phyloP scores from a whole-genome alignment of 2,888 invertebrate genomes.

The Tanypteryx hageni region DNA sequence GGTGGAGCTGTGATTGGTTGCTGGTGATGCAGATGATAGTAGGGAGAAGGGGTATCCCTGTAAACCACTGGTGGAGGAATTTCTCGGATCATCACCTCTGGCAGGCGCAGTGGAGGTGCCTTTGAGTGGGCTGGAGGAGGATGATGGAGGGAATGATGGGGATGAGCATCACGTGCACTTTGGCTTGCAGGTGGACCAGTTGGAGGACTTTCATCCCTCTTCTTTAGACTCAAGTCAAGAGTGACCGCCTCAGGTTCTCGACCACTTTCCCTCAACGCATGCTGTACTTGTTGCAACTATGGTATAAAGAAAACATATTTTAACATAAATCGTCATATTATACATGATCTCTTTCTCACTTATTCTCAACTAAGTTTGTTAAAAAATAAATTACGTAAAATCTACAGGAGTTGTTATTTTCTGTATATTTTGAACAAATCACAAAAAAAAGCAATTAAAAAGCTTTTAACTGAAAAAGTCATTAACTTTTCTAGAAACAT shows the following conservation, averaged over 20 bases:
- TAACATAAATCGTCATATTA: no score
- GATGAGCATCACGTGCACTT: conserved; percentile 48
- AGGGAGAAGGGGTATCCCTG: conserved; percentile 6
- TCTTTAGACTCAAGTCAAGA: conserved; percentile 87
- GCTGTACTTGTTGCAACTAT: conserved; percentile 73
- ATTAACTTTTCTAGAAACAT: no score
- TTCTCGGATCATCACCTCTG: conserved; percentile 67
- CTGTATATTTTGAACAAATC: neutral
- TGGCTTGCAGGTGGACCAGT: conserved; percentile 43
- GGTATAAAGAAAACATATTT: neutral
- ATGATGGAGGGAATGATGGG: conserved; percentile 69
- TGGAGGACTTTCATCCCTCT: conserved; percentile 68
- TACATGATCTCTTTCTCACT: no score
- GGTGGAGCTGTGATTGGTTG: conserved; percentile 50
- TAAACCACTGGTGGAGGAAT: conserved; percentile 35
- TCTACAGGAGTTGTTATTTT: no score
- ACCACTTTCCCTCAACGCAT: conserved; percentile 68
- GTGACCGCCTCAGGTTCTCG: conserved; percentile 77
- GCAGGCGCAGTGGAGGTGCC: conserved; percentile 72
- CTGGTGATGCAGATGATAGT: conserved; percentile 45
- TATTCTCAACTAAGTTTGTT: no score
- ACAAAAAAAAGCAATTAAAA: conserved; percentile 75
- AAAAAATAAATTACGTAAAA: no score
- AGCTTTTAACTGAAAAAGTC: conserved; percentile 70
- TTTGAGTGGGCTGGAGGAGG: conserved; percentile 73